A percentile compares a stretch with the other conserved stretches of the same genome.
Conservation (phyloP, 2,797 vertebrate species). For the Diceros bicornis region DNA sequence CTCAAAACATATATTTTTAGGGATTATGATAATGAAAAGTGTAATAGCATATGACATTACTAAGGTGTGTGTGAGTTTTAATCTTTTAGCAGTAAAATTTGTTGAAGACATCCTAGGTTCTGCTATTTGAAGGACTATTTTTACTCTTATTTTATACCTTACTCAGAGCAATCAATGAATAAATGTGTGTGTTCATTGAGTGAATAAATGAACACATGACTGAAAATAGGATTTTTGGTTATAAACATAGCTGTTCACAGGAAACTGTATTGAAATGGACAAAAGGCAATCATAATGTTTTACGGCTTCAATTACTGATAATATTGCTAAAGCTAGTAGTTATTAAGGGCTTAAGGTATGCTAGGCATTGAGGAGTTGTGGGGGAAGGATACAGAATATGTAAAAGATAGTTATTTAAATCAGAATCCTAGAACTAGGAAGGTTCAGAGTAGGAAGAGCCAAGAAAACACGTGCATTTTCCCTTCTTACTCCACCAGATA, state of each 20-base stretch:
- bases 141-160: constrained; percentile 4
- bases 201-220: background rate
- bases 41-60: background rate
- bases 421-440: constrained; percentile 15
- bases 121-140: constrained; percentile 50
- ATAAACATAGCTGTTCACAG: constrained; percentile 27
- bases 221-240: constrained; percentile 5
- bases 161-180: background rate
- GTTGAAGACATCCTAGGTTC: background rate
- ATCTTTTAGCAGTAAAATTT: constrained; percentile 25
- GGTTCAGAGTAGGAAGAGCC: background rate
- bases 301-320: constrained; percentile 38
- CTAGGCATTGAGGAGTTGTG: background rate
- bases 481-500: background rate
- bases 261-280: background rate
- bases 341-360: constrained; percentile 37
- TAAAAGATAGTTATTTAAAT: background rate
- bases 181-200: background rate
- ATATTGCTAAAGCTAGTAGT: background rate
- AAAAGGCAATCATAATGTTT: constrained; percentile 33
- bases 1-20: constrained; percentile 11
- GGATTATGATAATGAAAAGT: constrained; percentile 18
- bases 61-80: background rate
- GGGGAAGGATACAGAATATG: background rate
- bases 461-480: background rate